Evolutionary conservation across 2,113 vertebrate species (phyloP), one percentile per base, ranked within the genome.

Genomic region (Periophthalmodon schlosseri): DNA sequence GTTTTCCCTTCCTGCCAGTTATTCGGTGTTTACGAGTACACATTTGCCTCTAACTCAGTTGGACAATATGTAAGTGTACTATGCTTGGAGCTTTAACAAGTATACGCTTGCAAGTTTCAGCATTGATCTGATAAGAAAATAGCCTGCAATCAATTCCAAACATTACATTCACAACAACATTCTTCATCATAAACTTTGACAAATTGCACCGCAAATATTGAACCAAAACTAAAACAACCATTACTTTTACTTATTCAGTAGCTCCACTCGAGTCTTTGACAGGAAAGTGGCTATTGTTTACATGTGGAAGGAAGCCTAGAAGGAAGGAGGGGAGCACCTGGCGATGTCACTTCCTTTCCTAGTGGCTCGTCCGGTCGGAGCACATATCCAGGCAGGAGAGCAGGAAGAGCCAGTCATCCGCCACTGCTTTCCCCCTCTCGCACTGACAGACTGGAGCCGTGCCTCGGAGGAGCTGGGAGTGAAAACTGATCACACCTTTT

Each of bases 341-440:
- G 86, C 81, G 75, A 89, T 94, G 91, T 91, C 88, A 84, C 90
- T 94, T 95, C 94, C 92, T 94, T 93, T 92, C 82, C 46, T 78
- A 34, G 83, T 63, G 73, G 75, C 70, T 89, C 36, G 69, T 88
- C 87, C 84, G 81, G 82, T 86, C 75, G 1, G 75, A 74, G 83
- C 89, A 84, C 85, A 87, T 82, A 84, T 83, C 79, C 73, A 28
- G 64, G 80, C 74, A 80, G 79, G n/a, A 76, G 20, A 82, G 67
- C 82, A 91, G 88, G 90, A 84, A 84, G 78, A 87, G 85, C 44
- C 11, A 78, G 82, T 67, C 50, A 64, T 23, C 75, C 54, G 77
- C 39, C 54, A 24, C 73, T 81, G 78, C 77, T 36, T 64, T 78
- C 82, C 83, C 70, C 72, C 36, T 44, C 71, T 81, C n/a, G 73